Conservation (phyloP, 2,888 invertebrate species). For the Ormia ochracea region DNA sequence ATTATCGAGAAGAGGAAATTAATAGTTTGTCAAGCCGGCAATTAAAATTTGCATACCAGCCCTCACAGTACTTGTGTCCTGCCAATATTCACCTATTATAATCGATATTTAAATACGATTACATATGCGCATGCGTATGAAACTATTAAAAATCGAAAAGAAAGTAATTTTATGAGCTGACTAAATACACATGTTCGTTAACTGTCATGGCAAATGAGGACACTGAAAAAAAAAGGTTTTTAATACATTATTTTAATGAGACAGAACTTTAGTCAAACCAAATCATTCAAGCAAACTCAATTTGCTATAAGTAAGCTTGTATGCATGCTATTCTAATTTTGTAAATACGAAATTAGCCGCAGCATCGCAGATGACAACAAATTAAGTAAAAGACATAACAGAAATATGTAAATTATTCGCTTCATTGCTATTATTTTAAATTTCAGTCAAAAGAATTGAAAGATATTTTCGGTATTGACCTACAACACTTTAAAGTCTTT, state of each 20-base stretch:
- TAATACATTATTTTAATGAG: background rate
- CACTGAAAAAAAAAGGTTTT: background rate
- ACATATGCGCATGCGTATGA: too few species aligned
- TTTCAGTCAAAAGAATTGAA: background rate
- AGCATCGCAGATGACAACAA: background rate
- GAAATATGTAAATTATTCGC: background rate
- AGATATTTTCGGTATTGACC: conserved; percentile 26
- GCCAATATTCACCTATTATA: background rate
- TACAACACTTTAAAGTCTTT: conserved; percentile 16
- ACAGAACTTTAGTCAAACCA: background rate
- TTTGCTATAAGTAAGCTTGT: conserved; percentile 20
- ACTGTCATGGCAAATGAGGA: background rate
- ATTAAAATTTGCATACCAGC: background rate
- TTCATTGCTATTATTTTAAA: too few species aligned
- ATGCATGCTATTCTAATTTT: background rate
- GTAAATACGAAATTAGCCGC: background rate
- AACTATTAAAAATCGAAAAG: background rate
- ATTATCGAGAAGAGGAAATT: too few species aligned
- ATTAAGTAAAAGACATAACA: background rate
- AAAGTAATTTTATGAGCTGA: conserved; percentile 1
- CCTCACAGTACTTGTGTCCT: background rate
- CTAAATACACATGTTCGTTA: background rate
- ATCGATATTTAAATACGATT: conserved; percentile 25
- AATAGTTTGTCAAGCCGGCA: too few species aligned
- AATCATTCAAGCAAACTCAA: conserved; percentile 14